Percentiles rank a stretch among this genome's conserved stretches.
Conservation (phyloP, 2,888 invertebrate genomes). For the Pollenia labialis region DNA sequence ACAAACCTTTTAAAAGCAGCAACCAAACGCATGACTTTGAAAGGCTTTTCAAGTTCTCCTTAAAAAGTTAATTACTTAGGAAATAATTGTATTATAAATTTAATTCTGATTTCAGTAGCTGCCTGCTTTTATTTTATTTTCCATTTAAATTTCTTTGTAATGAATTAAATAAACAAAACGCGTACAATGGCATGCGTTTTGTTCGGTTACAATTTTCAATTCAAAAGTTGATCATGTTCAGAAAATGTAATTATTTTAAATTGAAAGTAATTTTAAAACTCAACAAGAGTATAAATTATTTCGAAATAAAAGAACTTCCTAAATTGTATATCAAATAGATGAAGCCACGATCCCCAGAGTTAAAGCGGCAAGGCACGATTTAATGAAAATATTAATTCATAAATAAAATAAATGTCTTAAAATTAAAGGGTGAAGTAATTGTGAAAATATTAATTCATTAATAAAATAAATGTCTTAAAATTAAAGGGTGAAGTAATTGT, state of each 20-base stretch:
- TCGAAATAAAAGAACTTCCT: background rate
- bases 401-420: background rate
- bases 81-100: background rate
- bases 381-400: background rate
- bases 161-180: conserved; percentile 60
- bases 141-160: conserved; percentile 15
- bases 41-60: background rate
- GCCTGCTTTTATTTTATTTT: background rate
- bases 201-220: conserved; percentile 23
- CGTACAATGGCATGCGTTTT: conserved; percentile 68
- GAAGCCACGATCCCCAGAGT: conserved; percentile 32
- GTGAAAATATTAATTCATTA: background rate
- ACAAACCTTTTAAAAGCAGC: background rate
- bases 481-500: too few species aligned
- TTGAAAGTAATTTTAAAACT: conserved; percentile 13
- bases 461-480: background rate
- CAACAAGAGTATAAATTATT: conserved; percentile 16
- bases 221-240: conserved; percentile 52
- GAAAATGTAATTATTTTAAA: conserved; percentile 65
- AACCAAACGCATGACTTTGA: background rate
- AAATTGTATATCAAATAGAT: background rate
- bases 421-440: too few species aligned
- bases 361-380: conserved; percentile 43
- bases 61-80: too few species aligned
- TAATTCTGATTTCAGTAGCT: conserved; percentile 4